Evolutionary conservation across 2,888 invertebrate species (phyloP).

Genomic region (Hypsopygia costalis): DNA sequence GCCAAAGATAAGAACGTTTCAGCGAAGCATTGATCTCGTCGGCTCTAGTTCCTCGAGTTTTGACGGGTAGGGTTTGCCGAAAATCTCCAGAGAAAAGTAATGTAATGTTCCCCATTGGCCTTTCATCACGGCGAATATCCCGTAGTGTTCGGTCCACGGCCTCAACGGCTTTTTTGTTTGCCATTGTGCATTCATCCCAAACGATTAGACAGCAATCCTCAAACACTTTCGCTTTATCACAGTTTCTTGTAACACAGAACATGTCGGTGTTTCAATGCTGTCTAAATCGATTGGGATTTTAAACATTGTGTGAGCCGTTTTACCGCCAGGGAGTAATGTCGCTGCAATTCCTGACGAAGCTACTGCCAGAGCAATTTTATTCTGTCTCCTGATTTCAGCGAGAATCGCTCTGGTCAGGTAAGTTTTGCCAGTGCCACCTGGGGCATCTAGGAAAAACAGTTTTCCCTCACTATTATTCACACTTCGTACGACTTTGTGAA

Average conservation of each 20-base stretch:
- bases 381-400: slow-evolving; percentile 10
- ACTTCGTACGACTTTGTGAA: slow-evolving; percentile 2
- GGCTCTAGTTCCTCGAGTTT: background rate
- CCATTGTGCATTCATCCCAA: slow-evolving; percentile 30
- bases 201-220: slow-evolving; percentile 28
- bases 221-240: slow-evolving; percentile 31
- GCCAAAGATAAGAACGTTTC: slow-evolving; percentile 1
- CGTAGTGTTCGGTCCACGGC: too few species aligned
- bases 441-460: slow-evolving; percentile 15
- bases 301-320: slow-evolving; percentile 35
- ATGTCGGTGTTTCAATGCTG: slow-evolving; percentile 24
- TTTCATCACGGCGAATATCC: slow-evolving; percentile 12
- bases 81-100: slow-evolving; percentile 12
- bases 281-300: slow-evolving; percentile 25
- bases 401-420: slow-evolving; percentile 14
- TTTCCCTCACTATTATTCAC: slow-evolving; percentile 14
- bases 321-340: slow-evolving; percentile 22
- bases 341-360: slow-evolving; percentile 9
- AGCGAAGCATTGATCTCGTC: background rate
- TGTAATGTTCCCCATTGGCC: slow-evolving; percentile 19
- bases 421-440: slow-evolving; percentile 9
- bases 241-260: slow-evolving; percentile 32
- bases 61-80: background rate
- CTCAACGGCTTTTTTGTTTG: slow-evolving; percentile 17
- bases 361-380: too few species aligned